phyloP scores from a whole-genome alignment of 2,113 vertebrate genomes.

The Lipophrys pholis region DNA sequence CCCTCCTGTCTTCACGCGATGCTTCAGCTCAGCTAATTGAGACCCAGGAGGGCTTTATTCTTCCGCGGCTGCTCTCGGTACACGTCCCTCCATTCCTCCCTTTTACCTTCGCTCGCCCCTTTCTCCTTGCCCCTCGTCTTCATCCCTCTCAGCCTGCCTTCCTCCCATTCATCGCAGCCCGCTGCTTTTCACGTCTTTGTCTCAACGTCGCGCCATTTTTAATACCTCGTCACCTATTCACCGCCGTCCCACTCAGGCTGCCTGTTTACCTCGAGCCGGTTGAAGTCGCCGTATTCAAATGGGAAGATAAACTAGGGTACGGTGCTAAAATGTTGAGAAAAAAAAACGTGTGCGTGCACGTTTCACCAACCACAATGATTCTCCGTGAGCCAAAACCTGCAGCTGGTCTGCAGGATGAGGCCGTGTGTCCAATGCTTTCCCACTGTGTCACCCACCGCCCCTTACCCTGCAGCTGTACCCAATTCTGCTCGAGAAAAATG shows the following conservation, averaged over 20 bases:
- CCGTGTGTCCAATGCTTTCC: neutral
- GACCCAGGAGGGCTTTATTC: slow-evolving; percentile 66
- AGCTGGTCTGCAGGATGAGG: neutral
- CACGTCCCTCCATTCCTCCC: slow-evolving; percentile 7
- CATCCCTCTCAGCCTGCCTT: neutral
- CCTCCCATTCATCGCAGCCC: neutral
- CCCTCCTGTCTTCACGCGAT: slow-evolving; percentile 48
- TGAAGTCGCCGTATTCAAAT: neutral
- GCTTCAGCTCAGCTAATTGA: slow-evolving; percentile 65
- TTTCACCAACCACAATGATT: neutral
- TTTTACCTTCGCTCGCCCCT: neutral
- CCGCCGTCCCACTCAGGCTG: neutral
- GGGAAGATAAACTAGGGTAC: slow-evolving; percentile 15
- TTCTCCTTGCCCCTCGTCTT: neutral
- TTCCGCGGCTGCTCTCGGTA: slow-evolving; percentile 16
- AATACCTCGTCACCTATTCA: slow-evolving; percentile 5
- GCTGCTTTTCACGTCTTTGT: neutral
- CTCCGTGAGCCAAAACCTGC: neutral
- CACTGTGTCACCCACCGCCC: neutral
- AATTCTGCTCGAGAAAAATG: neutral
- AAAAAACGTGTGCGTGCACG: neutral
- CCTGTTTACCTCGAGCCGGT: slow-evolving; percentile 5
- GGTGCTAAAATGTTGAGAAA: slow-evolving; percentile 1
- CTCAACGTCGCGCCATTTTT: slow-evolving; percentile 5
- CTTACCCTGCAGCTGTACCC: neutral